Evolutionary conservation across 2,113 vertebrate genomes (phyloP).

Genomic region (Hemicordylus capensis): DNA sequence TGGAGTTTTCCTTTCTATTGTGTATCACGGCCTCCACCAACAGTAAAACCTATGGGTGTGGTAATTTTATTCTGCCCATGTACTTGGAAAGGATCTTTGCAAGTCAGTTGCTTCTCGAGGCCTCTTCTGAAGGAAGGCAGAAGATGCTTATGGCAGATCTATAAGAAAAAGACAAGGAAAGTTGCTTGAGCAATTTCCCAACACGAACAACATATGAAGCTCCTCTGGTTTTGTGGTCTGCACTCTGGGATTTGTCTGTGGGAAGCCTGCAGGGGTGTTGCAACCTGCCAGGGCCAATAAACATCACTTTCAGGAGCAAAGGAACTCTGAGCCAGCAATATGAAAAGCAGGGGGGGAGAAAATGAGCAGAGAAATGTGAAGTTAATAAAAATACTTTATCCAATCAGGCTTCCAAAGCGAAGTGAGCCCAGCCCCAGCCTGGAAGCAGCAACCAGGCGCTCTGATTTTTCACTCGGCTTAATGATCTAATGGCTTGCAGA

Average conservation of each 20-base stretch:
- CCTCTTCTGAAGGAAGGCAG: conserved; percentile 4
- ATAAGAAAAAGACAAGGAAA: conserved; percentile 44
- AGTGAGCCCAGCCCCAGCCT: conserved; percentile 50
- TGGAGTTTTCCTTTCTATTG: background rate
- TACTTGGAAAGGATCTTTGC: background rate
- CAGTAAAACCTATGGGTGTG: background rate
- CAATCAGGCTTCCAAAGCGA: conserved; percentile 70
- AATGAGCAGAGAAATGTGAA: conserved; percentile 77
- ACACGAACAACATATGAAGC: conserved; percentile 51
- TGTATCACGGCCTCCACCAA: background rate
- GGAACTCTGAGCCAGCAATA: conserved; percentile 54
- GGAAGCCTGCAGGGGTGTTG: conserved; percentile 68
- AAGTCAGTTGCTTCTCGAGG: background rate
- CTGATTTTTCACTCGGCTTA: conserved; percentile 66
- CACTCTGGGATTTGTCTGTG: conserved; percentile 67
- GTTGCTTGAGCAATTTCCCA: conserved; percentile 64
- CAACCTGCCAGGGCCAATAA: conserved; percentile 73
- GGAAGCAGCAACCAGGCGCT: conserved; percentile 51
- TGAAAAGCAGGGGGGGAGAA: conserved; percentile 71
- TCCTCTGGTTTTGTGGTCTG: conserved; percentile 55
- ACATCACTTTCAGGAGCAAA: conserved; percentile 64
- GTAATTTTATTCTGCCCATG: no score
- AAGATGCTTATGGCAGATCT: conserved; percentile 48
- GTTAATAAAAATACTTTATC: conserved; percentile 78
- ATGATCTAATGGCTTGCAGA: conserved; percentile 76